phyloP scores from a whole-genome alignment of 2,113 vertebrate species.

The Nerophis lumbriciformis region DNA sequence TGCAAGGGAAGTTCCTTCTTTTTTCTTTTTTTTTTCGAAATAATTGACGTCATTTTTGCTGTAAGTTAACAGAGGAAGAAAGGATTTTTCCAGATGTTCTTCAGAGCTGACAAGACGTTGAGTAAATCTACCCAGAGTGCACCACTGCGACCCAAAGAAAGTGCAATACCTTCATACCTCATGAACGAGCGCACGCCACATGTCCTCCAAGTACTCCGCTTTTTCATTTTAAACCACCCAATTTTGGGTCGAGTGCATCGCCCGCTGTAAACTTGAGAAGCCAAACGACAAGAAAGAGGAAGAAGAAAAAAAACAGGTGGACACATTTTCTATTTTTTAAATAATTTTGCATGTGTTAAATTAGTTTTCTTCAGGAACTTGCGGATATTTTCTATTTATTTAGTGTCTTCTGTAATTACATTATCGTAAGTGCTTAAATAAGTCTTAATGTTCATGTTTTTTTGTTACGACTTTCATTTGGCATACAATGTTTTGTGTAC shows the following conservation, averaged over 20 bases:
- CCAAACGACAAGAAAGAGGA: conserved; percentile 45
- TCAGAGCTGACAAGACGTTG: conserved; percentile 7
- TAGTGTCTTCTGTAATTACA: conserved; percentile 42
- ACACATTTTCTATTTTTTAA: conserved; percentile 36
- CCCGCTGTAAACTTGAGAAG: conserved; percentile 29
- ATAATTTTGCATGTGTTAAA: conserved; percentile 39
- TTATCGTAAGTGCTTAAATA: conserved; percentile 35
- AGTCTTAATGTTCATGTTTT: conserved; percentile 55
- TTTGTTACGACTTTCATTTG: conserved; percentile 55
- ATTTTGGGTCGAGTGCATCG: conserved; percentile 46
- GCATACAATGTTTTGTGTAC: conserved; percentile 67
- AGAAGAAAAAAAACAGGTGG: conserved; percentile 41
- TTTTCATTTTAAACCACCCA: conserved; percentile 6
- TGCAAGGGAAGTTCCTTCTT: neutral
- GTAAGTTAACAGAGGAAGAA: neutral
- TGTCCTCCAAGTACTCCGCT: conserved; percentile 27
- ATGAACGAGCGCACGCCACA: conserved; percentile 48
- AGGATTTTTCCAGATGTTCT: conserved; percentile 13
- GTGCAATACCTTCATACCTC: conserved; percentile 81
- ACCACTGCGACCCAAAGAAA: conserved; percentile 71
- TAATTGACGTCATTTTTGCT: neutral
- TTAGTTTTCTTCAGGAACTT: conserved; percentile 42
- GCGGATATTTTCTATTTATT: conserved; percentile 64
- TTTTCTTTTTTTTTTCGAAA: neutral
- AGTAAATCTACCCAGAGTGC: conserved; percentile 26